Evolutionary conservation across 2,797 vertebrate genomes (phyloP).

Genomic region (Hypotaenidia okinawae): DNA sequence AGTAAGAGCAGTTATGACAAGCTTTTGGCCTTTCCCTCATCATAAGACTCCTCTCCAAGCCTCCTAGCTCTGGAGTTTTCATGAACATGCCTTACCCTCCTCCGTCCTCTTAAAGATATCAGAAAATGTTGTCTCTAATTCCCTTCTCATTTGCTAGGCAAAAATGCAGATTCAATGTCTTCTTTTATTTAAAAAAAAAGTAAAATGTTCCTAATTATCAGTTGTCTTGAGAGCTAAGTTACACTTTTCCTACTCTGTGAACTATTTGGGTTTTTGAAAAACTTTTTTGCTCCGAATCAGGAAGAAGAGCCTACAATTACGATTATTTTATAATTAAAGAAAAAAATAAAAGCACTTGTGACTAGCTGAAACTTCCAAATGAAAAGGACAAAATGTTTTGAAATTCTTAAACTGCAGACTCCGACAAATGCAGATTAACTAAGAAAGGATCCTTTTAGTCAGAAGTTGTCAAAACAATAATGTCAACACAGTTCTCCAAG

Average conservation of each 20-base stretch:
- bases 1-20: background rate
- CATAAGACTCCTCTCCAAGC: background rate
- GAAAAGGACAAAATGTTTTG: too few species aligned
- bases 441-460: slow-evolving; percentile 5
- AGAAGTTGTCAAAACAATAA: slow-evolving; percentile 41
- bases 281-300: background rate
- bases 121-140: background rate
- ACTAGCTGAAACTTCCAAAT: background rate
- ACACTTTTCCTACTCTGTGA: background rate
- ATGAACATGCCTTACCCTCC: background rate
- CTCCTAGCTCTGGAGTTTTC: background rate
- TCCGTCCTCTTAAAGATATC: background rate
- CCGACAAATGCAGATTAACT: background rate
- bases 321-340: background rate
- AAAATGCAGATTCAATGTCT: background rate
- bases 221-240: background rate
- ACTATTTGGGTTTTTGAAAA: background rate
- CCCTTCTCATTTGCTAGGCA: background rate
- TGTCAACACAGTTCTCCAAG: background rate
- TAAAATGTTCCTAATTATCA: background rate
- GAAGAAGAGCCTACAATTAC: background rate
- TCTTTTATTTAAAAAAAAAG: background rate
- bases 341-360: background rate
- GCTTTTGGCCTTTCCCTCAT: background rate
- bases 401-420: background rate